Percentiles rank a stretch among this genome's conserved stretches.
Evolutionary conservation across 2,797 vertebrate genomes (phyloP).

Genomic region (Microcaecilia unicolor): DNA sequence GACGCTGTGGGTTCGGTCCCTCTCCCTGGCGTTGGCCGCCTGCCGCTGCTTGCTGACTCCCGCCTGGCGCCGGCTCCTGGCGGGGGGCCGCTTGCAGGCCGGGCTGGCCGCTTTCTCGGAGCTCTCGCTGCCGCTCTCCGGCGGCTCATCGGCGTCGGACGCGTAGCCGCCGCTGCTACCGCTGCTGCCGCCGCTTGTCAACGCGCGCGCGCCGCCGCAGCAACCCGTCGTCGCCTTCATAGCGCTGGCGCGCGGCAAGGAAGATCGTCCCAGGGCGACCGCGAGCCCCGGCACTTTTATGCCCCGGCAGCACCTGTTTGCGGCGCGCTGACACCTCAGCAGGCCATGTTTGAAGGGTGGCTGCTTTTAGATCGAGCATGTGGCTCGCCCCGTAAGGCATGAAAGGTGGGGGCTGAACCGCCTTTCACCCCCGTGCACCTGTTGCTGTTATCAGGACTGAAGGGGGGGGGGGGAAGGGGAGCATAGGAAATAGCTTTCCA

Average conservation of each 20-base stretch:
- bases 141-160: slow-evolving; percentile 56
- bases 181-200: no score
- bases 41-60: slow-evolving; percentile 66
- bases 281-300: slow-evolving; percentile 17
- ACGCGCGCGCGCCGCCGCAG: slow-evolving; percentile 21
- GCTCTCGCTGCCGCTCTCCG: slow-evolving; percentile 60
- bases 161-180: slow-evolving; percentile 26
- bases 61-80: slow-evolving; percentile 28
- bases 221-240: slow-evolving; percentile 65
- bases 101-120: slow-evolving; percentile 47
- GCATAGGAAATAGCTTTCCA: no score
- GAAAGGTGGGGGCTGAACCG: slow-evolving; percentile 57
- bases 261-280: slow-evolving; percentile 17
- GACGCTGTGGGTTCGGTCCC: slow-evolving; percentile 81
- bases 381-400: slow-evolving; percentile 43
- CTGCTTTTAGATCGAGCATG: slow-evolving; percentile 59
- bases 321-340: slow-evolving; percentile 32
- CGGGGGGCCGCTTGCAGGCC: slow-evolving; percentile 22
- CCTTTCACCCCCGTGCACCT: slow-evolving; percentile 19
- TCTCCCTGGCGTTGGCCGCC: slow-evolving; percentile 79
- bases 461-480: no score
- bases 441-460: slow-evolving; percentile 16
- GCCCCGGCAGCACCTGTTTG: slow-evolving; percentile 28
- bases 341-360: slow-evolving; percentile 68
- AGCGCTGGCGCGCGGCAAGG: no score